phyloP scores from a whole-genome alignment of 2,113 vertebrate species.

The Erythrolamprus reginae region DNA sequence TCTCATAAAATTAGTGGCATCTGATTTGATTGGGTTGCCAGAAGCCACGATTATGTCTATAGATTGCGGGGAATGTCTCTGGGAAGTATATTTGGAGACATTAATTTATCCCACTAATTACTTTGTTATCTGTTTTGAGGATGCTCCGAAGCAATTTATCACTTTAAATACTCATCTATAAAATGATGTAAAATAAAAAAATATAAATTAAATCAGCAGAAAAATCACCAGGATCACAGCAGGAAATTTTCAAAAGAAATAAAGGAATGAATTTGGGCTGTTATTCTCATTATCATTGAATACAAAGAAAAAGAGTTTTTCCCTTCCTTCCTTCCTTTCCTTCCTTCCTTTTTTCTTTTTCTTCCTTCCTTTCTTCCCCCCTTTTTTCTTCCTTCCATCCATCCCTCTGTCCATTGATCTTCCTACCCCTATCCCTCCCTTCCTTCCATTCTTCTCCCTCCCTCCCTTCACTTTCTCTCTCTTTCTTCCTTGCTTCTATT shows the following conservation, averaged over 20 bases:
- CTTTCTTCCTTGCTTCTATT: too few species aligned
- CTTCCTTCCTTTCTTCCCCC: background rate
- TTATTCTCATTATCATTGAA: background rate
- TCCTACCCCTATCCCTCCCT: too few species aligned
- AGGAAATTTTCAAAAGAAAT: background rate
- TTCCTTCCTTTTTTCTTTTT: background rate
- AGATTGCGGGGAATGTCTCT: background rate
- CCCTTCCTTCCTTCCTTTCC: background rate
- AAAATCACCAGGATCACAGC: background rate
- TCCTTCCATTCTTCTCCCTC: too few species aligned
- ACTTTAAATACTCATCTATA: background rate
- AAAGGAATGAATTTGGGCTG: background rate
- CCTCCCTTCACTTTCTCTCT: too few species aligned
- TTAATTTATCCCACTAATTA: background rate
- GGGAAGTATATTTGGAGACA: background rate
- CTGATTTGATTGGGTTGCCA: background rate
- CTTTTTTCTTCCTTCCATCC: background rate
- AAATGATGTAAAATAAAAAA: background rate
- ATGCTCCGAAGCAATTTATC: background rate
- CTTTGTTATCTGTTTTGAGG: background rate
- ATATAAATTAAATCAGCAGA: background rate
- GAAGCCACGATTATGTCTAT: background rate
- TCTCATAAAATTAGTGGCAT: background rate
- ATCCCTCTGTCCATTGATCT: background rate
- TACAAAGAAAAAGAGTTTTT: too few species aligned